A percentile compares a stretch with the other conserved stretches of the same genome.
These are phyloP conservation scores for Panagrolaimus sp. DNA, from an alignment of 1,140 invertebrate species.

Conservation along the genomic window DNA sequence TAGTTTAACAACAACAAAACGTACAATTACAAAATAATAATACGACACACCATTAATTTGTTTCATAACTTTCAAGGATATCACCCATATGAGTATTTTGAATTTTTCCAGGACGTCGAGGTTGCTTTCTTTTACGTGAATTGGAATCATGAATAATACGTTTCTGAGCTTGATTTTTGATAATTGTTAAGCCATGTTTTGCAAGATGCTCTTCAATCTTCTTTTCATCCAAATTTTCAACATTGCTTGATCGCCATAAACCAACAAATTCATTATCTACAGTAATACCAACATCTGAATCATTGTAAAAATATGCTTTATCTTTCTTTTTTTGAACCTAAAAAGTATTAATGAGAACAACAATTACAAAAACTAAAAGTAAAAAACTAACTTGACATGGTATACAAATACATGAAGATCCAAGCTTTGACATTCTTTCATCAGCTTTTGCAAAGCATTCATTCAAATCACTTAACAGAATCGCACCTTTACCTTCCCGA, in stretches of 20 bases:
- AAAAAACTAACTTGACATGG: slow-evolving; percentile 43
- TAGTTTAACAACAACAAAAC: too few relatives aligned
- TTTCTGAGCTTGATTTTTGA: slow-evolving; percentile 60
- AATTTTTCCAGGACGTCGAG: slow-evolving; percentile 62
- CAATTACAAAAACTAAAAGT: not conserved
- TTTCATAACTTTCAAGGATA: slow-evolving; percentile 65
- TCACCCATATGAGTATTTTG: slow-evolving; percentile 67
- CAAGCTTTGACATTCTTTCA: slow-evolving; percentile 75
- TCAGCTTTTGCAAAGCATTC: slow-evolving; percentile 91
- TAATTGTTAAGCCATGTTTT: slow-evolving; percentile 75
- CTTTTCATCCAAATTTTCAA: slow-evolving; percentile 92
- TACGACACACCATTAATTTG: not conserved
- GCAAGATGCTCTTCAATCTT: slow-evolving; percentile 98
- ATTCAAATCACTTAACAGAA: slow-evolving; percentile 85
- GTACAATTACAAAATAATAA: too few relatives aligned
- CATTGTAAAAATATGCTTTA: slow-evolving; percentile 80
- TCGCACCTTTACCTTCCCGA: slow-evolving; percentile 85
- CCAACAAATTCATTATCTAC: slow-evolving; percentile 91
- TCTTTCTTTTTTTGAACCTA: slow-evolving; percentile 95
- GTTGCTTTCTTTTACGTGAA: slow-evolving; percentile 63
- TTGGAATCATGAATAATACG: slow-evolving; percentile 20
- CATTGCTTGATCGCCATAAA: slow-evolving; percentile 84
- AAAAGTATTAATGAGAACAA: slow-evolving; percentile 56
- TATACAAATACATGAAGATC: slow-evolving; percentile 45
- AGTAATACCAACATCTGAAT: slow-evolving; percentile 75